Percentiles rank a stretch among this genome's conserved stretches.
Conservation (phyloP, 2,797 vertebrate species). For the Eulemur coronatus region DNA sequence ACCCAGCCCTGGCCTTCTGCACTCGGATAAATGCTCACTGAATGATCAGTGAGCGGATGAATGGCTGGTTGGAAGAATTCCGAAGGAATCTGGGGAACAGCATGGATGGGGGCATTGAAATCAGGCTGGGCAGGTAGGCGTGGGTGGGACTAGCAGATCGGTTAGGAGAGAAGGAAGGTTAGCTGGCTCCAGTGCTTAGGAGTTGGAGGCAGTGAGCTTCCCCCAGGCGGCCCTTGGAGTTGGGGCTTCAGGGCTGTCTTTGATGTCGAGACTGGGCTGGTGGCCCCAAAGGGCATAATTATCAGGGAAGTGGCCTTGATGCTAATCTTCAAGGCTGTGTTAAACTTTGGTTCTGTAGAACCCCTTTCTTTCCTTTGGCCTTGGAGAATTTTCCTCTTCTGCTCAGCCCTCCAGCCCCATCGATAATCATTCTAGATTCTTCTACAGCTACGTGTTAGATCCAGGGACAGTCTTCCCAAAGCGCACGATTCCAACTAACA, state of each 20-base stretch:
- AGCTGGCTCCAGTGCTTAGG: background rate
- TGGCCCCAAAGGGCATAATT: constrained; percentile 62
- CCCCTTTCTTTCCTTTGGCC: background rate
- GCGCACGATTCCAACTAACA: background rate
- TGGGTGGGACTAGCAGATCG: background rate
- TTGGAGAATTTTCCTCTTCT: background rate
- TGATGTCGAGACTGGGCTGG: constrained; percentile 47
- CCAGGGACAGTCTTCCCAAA: background rate
- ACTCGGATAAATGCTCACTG: background rate
- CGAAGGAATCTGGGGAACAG: background rate
- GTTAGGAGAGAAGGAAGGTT: background rate
- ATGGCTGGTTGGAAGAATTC: background rate
- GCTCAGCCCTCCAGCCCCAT: background rate
- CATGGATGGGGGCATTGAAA: background rate
- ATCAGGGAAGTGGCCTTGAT: constrained; percentile 40
- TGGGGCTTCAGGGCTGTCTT: constrained; percentile 56
- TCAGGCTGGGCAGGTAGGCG: fast-evolving
- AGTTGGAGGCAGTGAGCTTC: background rate
- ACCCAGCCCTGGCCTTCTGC: background rate
- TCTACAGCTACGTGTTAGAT: background rate
- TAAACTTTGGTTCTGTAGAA: background rate
- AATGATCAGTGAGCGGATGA: too few species aligned
- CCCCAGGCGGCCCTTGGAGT: background rate
- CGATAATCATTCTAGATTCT: constrained; percentile 49
- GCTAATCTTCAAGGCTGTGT: constrained; percentile 14